Conservation (phyloP, 2,888 invertebrate genomes). For the Seira musarum region DNA sequence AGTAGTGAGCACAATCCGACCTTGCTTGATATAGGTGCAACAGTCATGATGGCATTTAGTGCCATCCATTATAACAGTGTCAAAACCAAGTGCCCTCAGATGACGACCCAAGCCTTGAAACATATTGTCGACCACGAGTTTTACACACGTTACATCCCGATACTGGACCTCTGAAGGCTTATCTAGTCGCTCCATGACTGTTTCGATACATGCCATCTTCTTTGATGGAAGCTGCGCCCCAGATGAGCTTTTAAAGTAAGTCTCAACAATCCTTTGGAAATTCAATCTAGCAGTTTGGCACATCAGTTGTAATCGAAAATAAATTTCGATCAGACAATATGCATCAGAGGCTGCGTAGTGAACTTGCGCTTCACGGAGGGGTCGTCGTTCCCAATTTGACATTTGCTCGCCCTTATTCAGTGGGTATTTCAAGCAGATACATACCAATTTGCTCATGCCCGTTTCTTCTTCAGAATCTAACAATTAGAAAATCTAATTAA, state of each 20-base stretch:
- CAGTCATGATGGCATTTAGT: slow-evolving; percentile 74
- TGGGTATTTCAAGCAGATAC: slow-evolving; percentile 82
- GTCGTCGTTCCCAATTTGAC: slow-evolving; percentile 92
- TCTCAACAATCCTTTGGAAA: slow-evolving; percentile 30
- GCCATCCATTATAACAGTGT: slow-evolving; percentile 75
- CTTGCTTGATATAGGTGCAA: slow-evolving; percentile 75
- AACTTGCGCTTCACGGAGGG: slow-evolving; percentile 84
- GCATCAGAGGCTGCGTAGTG: slow-evolving; percentile 92
- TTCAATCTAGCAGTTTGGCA: slow-evolving; percentile 64
- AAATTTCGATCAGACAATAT: slow-evolving; percentile 86
- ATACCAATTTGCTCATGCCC: slow-evolving; percentile 83
- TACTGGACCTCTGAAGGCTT: background rate
- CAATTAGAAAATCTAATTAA: background rate
- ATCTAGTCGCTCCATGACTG: slow-evolving; percentile 20
- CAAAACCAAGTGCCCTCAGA: slow-evolving; percentile 79
- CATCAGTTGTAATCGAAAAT: slow-evolving; percentile 77
- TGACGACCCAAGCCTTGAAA: slow-evolving; percentile 76
- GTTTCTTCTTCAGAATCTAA: slow-evolving; percentile 5
- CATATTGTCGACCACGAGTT: slow-evolving; percentile 78
- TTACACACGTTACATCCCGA: slow-evolving; percentile 10
- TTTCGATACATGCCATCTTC: slow-evolving; percentile 27
- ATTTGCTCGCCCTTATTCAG: slow-evolving; percentile 92
- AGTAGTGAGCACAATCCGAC: slow-evolving; percentile 76
- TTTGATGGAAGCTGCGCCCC: background rate
- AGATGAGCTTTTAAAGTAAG: background rate